Conservation (phyloP, 2,113 vertebrate genomes). For the Colius striatus region DNA sequence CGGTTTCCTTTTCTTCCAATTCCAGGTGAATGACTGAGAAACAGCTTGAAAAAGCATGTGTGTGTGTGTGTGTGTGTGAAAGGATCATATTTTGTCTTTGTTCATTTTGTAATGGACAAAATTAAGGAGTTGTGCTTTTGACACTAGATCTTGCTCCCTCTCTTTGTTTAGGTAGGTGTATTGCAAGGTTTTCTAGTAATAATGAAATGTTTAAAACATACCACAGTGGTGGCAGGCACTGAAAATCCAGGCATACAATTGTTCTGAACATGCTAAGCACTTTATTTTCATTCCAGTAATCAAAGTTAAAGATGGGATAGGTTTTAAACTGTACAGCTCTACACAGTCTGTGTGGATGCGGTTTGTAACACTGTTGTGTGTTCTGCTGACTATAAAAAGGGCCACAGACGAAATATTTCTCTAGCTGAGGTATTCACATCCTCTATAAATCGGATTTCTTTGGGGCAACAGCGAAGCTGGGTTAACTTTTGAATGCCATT, state of each 20-base stretch:
- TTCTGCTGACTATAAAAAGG: constrained; percentile 7
- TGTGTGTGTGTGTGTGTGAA: neutral
- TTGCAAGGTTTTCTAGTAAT: neutral
- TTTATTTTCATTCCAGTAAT: constrained; percentile 45
- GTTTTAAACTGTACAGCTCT: neutral
- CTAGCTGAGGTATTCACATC: neutral
- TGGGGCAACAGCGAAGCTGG: neutral
- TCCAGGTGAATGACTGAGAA: neutral
- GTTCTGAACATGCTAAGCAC: constrained; percentile 18
- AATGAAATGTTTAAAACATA: neutral
- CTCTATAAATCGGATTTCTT: constrained; percentile 3
- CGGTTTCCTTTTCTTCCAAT: neutral
- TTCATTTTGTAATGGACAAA: neutral
- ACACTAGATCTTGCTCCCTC: neutral
- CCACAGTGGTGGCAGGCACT: neutral
- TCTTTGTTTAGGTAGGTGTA: neutral
- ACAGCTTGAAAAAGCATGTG: neutral
- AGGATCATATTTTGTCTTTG: neutral
- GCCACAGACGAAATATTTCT: neutral
- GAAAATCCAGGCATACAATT: neutral
- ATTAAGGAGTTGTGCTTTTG: neutral
- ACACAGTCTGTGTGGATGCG: neutral
- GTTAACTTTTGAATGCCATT: neutral
- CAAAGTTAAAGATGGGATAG: neutral
- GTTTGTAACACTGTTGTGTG: neutral